Evolutionary conservation across 1,140 invertebrate species (phyloP).

Genomic region (Belonocnema kinseyi): DNA sequence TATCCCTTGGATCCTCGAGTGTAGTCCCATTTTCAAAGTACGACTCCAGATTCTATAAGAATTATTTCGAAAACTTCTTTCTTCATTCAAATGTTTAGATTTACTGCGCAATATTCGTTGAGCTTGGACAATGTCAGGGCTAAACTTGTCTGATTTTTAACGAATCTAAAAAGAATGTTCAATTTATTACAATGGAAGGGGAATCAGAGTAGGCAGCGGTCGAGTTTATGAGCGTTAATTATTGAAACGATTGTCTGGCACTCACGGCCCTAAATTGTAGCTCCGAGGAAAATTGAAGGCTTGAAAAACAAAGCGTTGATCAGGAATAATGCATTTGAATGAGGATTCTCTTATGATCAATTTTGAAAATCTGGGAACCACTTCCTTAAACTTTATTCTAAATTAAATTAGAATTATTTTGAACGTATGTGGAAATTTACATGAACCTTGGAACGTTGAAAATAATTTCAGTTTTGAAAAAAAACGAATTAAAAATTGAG

Average conservation of each 20-base stretch:
- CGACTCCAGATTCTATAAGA: background rate
- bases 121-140: background rate
- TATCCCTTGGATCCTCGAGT: conserved; percentile 14
- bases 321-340: background rate
- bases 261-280: background rate
- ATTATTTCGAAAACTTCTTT: background rate
- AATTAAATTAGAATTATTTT: too few species aligned
- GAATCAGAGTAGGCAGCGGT: background rate
- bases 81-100: too few species aligned
- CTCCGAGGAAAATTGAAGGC: background rate
- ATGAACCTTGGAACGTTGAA: too few species aligned
- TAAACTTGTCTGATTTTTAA: background rate
- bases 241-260: background rate
- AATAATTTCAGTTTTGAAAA: too few species aligned
- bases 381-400: too few species aligned
- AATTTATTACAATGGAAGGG: background rate
- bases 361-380: too few species aligned
- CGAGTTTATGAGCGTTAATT: conserved; percentile 5
- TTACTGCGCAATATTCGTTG: too few species aligned
- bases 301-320: conserved; percentile 12
- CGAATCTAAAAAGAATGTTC: background rate
- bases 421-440: too few species aligned
- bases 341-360: too few species aligned
- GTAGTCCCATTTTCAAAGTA: conserved; percentile 5
- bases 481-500: too few species aligned